These are phyloP conservation scores for Rhea americana DNA, from an alignment of 2,113 vertebrate species.

Conservation along the genomic window DNA sequence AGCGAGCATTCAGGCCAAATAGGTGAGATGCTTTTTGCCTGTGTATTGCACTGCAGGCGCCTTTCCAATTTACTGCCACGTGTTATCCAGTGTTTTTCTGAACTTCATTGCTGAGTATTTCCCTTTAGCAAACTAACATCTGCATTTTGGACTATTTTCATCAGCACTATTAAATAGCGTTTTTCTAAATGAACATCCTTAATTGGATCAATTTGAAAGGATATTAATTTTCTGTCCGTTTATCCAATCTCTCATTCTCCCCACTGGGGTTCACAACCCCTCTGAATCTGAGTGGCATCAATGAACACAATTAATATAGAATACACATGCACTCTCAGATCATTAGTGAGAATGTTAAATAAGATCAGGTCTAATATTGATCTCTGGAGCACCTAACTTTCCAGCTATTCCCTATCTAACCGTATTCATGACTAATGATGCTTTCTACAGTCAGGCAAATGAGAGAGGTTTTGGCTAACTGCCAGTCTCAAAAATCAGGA, in stretches of 20 bases:
- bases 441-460: slow-evolving; percentile 10
- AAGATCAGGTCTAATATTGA: slow-evolving; percentile 19
- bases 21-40: background rate
- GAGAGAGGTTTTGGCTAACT: slow-evolving; percentile 9
- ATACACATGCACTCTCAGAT: background rate
- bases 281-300: slow-evolving; percentile 10
- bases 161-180: background rate
- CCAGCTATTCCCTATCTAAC: slow-evolving; percentile 25
- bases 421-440: slow-evolving; percentile 22
- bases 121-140: background rate
- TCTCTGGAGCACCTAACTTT: slow-evolving; percentile 46
- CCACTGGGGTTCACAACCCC: slow-evolving; percentile 29
- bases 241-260: slow-evolving; percentile 14
- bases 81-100: background rate
- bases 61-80: background rate
- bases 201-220: slow-evolving; percentile 49
- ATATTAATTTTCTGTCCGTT: slow-evolving; percentile 51
- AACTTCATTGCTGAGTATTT: background rate
- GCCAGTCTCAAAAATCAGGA: slow-evolving; percentile 34
- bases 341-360: slow-evolving; percentile 52
- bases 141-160: background rate
- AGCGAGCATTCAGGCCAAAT: background rate
- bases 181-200: background rate
- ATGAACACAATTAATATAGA: slow-evolving; percentile 49
- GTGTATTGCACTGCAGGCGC: background rate